Evolutionary conservation across 2,113 vertebrate species (phyloP), one percentile per base, ranked within the genome.

Genomic region (Anser brachyrhynchus): DNA sequence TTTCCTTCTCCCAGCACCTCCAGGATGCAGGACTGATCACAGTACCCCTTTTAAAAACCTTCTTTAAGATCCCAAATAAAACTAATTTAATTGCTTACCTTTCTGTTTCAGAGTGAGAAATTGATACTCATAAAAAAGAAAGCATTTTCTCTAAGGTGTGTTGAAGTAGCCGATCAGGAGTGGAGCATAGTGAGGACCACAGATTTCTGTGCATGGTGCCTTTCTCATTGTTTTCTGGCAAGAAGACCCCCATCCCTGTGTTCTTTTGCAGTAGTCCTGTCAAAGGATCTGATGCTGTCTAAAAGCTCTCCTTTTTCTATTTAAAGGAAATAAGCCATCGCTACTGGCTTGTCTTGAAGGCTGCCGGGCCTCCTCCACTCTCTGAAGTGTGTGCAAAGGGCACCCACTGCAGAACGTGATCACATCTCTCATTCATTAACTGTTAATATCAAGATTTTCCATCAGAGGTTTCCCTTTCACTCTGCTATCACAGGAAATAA

Each of bases 401-500:
- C 52, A 39, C 70, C 59, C 28, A 9, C 6, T 17, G 66, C 51
- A 64, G 46, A 66, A n/a, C 3, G 3, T 31, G 58, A 79, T 65
- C 77, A 58, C 66, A 16, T 65, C 39, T 70, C 58, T 73, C 89
- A 79, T 49, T 92, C 87, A 94, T 87, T 92, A 95, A 80, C 89
- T 69, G 58, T 49, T 91, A 97, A 95, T 92, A 89, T 65, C 87
- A 93, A 89, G 87, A 76, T 80, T 85, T 90, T 87, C 87, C 92
- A 46, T 64, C 90, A 16, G 91, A 94, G 84, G 81, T 97, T 97
- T 97, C 90, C 96, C 93, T 97, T 97, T 96, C 78, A 28, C 46
- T 93, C 67, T 66, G 51, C 69, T 46, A 41, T 94, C 90, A 73
- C 84, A 94, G 93, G 93, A 97, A 95, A 96, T 79, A 76, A 91